Evolutionary conservation across 2,888 invertebrate genomes (phyloP).

Genomic region (Xestoiulus laeticollis): DNA sequence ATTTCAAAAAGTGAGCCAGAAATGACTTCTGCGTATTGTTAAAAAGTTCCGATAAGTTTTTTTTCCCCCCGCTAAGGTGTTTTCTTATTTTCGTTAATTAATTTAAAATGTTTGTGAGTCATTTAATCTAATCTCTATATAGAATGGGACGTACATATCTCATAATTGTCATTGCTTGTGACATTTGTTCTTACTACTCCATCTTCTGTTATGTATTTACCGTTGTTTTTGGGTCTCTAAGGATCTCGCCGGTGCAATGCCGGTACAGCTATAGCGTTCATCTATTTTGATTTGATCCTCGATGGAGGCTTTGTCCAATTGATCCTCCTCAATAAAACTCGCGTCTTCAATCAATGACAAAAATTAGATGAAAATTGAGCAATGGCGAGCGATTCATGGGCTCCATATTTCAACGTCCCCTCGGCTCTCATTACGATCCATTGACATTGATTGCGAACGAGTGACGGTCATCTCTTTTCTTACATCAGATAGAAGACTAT

Average conservation of each 20-base stretch:
- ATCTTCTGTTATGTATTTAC: too few relatives aligned
- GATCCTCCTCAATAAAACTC: constrained; percentile 27
- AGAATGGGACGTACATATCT: too few relatives aligned
- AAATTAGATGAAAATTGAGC: constrained; percentile 32
- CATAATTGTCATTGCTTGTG: too few relatives aligned
- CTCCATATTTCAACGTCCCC: constrained; percentile 32
- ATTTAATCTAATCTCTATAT: too few relatives aligned
- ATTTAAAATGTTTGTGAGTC: too few relatives aligned
- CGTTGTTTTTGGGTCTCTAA: not conserved
- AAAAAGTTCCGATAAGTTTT: too few relatives aligned
- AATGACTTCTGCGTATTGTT: too few relatives aligned
- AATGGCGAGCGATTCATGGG: not conserved
- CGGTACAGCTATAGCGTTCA: not conserved
- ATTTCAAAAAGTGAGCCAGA: too few relatives aligned
- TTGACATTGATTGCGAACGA: constrained; percentile 26
- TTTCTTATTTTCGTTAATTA: too few relatives aligned
- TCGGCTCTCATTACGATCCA: constrained; percentile 24
- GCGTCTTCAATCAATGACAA: constrained; percentile 35
- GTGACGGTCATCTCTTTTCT: constrained; percentile 19
- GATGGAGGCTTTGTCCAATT: not conserved
- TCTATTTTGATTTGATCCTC: not conserved
- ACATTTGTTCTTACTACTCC: too few relatives aligned
- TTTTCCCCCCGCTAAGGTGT: too few relatives aligned
- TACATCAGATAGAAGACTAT: not conserved
- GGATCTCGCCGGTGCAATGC: too few relatives aligned